These are phyloP conservation scores for Stegophylla sp. DNA, from an alignment of 2,888 invertebrate genomes.

Conservation along the genomic window DNA sequence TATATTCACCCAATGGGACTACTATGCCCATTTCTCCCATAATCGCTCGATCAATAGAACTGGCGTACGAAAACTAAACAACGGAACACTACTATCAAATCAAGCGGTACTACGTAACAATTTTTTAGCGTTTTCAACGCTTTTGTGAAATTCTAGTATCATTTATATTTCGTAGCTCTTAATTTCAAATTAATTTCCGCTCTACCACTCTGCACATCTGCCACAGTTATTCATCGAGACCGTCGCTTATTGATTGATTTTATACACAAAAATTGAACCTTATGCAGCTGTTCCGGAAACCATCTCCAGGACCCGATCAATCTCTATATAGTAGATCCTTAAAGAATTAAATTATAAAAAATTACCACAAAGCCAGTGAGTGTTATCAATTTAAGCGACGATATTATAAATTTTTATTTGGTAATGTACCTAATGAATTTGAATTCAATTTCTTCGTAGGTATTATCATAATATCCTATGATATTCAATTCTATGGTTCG, in stretches of 20 bases:
- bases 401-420: constrained; percentile 33
- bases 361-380: not conserved
- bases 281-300: too few species aligned
- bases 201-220: not conserved
- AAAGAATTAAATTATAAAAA: constrained; percentile 28
- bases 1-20: too few species aligned
- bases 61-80: too few species aligned
- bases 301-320: not conserved
- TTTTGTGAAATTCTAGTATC: too few species aligned
- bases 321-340: constrained; percentile 30
- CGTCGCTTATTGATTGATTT: not conserved
- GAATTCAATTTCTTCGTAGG: not conserved
- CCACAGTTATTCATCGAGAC: not conserved
- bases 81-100: constrained; percentile 25
- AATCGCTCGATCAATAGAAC: too few species aligned
- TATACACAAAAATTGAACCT: too few species aligned
- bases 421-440: constrained; percentile 54
- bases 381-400: constrained; percentile 30
- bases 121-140: not conserved
- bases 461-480: not conserved
- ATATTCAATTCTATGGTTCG: not conserved
- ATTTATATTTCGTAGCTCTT: too few species aligned
- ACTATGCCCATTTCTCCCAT: too few species aligned
- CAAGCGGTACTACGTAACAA: constrained; percentile 27
- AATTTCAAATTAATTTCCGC: not conserved